These are phyloP conservation scores for Pseudoatta argentina DNA, from an alignment of 1,140 invertebrate genomes.

Conservation along the genomic window DNA sequence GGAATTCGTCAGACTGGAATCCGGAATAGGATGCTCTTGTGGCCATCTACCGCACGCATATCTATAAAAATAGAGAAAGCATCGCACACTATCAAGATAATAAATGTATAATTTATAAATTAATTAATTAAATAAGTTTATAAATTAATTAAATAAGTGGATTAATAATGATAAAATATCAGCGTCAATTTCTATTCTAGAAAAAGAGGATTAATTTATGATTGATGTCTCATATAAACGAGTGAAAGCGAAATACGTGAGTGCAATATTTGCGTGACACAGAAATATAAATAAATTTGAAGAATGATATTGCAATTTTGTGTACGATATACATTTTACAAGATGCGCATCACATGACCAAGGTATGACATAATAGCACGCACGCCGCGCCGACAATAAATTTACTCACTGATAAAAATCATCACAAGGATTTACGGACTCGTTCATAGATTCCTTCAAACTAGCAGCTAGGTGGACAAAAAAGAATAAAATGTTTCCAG, in stretches of 20 bases:
- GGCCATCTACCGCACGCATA: constrained; percentile 90
- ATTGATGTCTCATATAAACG: neutral
- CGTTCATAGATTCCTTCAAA: constrained; percentile 85
- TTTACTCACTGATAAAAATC: constrained; percentile 84
- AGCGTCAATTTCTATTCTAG: neutral
- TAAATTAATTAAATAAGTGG: neutral
- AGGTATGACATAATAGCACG: neutral
- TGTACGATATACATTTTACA: neutral
- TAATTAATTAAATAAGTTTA: neutral
- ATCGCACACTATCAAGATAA: neutral
- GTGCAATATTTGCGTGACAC: constrained; percentile 36
- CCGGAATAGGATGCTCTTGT: constrained; percentile 89
- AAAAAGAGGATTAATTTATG: neutral
- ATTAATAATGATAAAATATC: neutral
- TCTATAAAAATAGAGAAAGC: constrained; percentile 61
- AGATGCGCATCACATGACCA: too few species aligned
- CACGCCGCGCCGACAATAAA: too few species aligned
- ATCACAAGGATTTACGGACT: constrained; percentile 83
- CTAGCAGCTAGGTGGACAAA: constrained; percentile 80
- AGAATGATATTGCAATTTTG: neutral
- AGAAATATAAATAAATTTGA: neutral
- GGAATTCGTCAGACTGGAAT: constrained; percentile 88
- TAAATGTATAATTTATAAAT: neutral
- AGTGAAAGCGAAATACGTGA: constrained; percentile 34
- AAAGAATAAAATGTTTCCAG: neutral